phyloP scores from a whole-genome alignment of 2,888 invertebrate species.

The Drosophila subquinaria region DNA sequence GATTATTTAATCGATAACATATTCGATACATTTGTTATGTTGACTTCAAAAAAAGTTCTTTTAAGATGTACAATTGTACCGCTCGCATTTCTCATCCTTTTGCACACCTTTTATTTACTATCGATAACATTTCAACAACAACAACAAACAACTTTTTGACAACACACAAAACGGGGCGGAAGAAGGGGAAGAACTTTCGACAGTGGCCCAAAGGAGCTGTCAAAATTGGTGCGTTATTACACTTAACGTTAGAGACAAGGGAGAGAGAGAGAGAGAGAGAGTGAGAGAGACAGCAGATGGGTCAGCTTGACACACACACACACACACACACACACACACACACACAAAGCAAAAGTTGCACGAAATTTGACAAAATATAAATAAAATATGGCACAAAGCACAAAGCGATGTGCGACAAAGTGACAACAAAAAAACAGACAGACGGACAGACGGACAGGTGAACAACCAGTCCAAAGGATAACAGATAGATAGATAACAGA shows the following conservation, averaged over 20 bases:
- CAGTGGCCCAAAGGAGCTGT: constrained; percentile 72
- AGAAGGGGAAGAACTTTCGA: constrained; percentile 31
- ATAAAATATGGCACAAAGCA: constrained; percentile 74
- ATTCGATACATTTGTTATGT: background rate
- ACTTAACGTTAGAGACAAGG: constrained; percentile 47
- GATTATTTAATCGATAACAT: background rate
- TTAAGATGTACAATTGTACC: background rate
- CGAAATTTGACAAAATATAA: constrained; percentile 79
- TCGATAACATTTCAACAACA: constrained; percentile 24
- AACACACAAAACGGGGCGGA: background rate
- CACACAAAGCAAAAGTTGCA: constrained; percentile 56
- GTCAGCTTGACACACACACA: too few relatives aligned
- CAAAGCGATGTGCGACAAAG: constrained; percentile 41
- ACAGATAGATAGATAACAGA: constrained; percentile 39
- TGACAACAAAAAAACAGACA: constrained; percentile 59
- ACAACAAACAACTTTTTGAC: background rate
- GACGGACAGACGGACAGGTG: constrained; percentile 65
- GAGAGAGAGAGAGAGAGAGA: too few relatives aligned
- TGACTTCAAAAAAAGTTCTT: too few relatives aligned
- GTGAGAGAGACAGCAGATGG: constrained; percentile 1
- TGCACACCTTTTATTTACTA: constrained; percentile 17
- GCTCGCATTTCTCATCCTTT: background rate
- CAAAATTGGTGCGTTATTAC: constrained; percentile 72
- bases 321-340: constrained; percentile 1
- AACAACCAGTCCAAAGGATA: constrained; percentile 45